Evolutionary conservation across 2,113 vertebrate genomes (phyloP), one percentile per base, ranked within the genome.

Genomic region (Nothoprocta pentlandii): DNA sequence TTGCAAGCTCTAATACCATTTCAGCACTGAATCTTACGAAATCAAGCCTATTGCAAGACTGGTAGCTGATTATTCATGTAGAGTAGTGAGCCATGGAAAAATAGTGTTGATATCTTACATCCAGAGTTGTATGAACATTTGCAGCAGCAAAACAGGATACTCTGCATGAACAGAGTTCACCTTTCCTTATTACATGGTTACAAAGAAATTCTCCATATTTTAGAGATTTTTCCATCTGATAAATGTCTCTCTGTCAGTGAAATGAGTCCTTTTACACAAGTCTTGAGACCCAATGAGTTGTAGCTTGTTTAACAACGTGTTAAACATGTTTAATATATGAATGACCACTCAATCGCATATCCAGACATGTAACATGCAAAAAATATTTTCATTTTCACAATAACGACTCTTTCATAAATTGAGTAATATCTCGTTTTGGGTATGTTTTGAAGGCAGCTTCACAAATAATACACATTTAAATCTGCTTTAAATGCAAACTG

Each of bases 1-100:
- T 81, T 94, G 73, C 76, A 78, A 86, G 73, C 47, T 94, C 85
- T 91, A 91, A 91, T 84, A 85, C 25, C 67, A 80, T 68, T 69
- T 32, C 82, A 56, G 28, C 22, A 85, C 12, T 4, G 1, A 91
- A 90, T 83, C 46, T 80, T 78, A 42, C 71, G 44, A 95, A 88
- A 95, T 88, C 69, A 95, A 91, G 62, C 56, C 47, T 20, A 58
- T 10, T 56, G 61, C 42, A 74, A 78, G 61, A 83, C 32, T 51
- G 56, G 58, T 66, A 49, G 58, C 61, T 84, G 79, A 90, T 90
- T 68, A 80, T 53, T 87, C 91, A 75, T 25, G 2, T 34, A 79
- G 34, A 68, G 70, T 19, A 71, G 79, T 12, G 88, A 80, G 61
- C 44, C 82, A 47, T 20, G 64, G 69, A 68, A 68, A 75, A 68